Base-by-base conservation (phyloP, 2,113 vertebrate species). In the Telmatochromis sp. region DNA sequence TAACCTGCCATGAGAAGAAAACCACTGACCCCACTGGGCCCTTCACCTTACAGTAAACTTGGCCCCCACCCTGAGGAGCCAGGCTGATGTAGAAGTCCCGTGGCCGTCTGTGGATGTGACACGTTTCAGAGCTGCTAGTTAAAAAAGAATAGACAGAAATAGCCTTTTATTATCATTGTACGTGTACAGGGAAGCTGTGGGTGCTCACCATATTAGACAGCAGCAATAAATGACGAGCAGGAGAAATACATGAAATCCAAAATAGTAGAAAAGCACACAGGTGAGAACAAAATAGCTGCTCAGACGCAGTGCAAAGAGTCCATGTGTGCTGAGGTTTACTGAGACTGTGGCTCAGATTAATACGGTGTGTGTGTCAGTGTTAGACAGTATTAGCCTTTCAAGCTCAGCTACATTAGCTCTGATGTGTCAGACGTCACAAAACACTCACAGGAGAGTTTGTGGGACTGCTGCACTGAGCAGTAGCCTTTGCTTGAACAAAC, bases 301-400 rank as follows among this genome's bases (percentile, higher is more conserved):
- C 31, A 3, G 60, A 37, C 4, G 4, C 2, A 65, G 33, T 65
- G 19, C 60, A 65, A 21, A 65, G 33, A 65, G 60, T 37, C 19
- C 60, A 37, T 12, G 31, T 2, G 31, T 65, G 60, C 1, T 7
- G 17, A 35, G 31, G 60, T 12, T 65, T 65, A 37, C 17, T 65
- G 60, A 37, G 4, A 63, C 58, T 35, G 3, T 12, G 60, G 60
- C 60, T 65, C 60, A 35, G 60, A 65, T n/a, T 65, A 17, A 10
- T 35, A 35, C 5, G 60, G 60, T 35, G 60, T 35, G 60, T 31
- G 57, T 63, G 60, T 65, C 60, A 3, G 60, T 37, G 65, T 75
- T 19, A 11, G 81, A 54, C 82, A 35, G 57, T 47, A 83, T 89
- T 89, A 91, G 84, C 82, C 88, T 88, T 89, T 85, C 86, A 45